These are phyloP conservation scores for Pollenia labialis DNA, from an alignment of 2,888 invertebrate species.

Conservation along the genomic window DNA sequence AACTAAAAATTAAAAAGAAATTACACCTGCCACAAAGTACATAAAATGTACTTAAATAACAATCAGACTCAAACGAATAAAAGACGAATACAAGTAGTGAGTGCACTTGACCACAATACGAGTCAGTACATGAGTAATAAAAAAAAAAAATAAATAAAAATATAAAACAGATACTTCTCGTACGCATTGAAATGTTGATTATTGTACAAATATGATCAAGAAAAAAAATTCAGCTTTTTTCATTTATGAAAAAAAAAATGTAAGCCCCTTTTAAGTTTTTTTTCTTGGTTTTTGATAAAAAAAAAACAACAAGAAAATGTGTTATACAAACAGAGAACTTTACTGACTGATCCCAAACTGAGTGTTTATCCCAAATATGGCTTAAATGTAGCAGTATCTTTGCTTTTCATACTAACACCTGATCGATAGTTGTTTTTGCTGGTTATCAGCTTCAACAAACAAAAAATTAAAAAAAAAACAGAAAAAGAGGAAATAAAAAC, in stretches of 20 bases:
- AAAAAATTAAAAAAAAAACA: neutral
- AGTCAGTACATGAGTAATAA: neutral
- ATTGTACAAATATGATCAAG: constrained; percentile 54
- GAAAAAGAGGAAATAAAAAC: constrained; percentile 58
- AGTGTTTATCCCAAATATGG: constrained; percentile 63
- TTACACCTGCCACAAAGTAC: constrained; percentile 62
- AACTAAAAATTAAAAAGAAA: constrained; percentile 46
- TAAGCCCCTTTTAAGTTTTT: constrained; percentile 47
- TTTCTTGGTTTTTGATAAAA: neutral
- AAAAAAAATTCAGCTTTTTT: constrained; percentile 24
- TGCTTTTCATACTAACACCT: constrained; percentile 63
- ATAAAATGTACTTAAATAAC: constrained; percentile 62
- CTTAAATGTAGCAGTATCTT: constrained; percentile 55
- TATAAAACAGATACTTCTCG: constrained; percentile 8
- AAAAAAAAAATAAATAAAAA: neutral
- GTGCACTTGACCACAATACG: constrained; percentile 16
- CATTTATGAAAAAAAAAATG: constrained; percentile 28
- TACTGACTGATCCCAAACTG: constrained; percentile 16
- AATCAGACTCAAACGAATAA: constrained; percentile 39
- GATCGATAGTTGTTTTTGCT: constrained; percentile 60
- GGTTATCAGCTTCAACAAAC: constrained; percentile 32
- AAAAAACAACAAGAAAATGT: constrained; percentile 8
- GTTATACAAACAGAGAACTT: constrained; percentile 40
- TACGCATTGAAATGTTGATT: constrained; percentile 56
- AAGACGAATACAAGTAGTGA: neutral